These are phyloP conservation scores for Chaetophractus vellerosus DNA, from an alignment of 2,797 vertebrate species.

Conservation along the genomic window DNA sequence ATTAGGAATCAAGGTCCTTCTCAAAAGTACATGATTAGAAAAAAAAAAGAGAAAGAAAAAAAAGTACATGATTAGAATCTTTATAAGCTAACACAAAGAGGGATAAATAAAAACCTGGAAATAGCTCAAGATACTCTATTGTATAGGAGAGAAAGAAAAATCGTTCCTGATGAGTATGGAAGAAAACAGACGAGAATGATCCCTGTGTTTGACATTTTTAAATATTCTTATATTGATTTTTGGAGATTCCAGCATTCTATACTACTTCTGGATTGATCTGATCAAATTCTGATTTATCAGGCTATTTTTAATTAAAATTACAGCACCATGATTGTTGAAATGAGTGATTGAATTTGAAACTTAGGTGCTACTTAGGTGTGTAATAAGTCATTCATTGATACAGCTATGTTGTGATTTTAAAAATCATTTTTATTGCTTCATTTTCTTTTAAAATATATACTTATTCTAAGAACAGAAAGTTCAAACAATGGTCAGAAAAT, in stretches of 20 bases:
- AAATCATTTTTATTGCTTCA: conserved; percentile 71
- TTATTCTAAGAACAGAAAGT: not conserved
- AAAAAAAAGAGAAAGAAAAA: conserved; percentile 8
- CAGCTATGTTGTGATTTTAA: conserved; percentile 68
- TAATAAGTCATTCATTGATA: conserved; percentile 82
- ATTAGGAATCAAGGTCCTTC: conserved; percentile 70
- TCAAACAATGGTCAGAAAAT: conserved; percentile 43
- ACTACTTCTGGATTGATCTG: conserved; percentile 83
- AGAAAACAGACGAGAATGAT: conserved; percentile 88
- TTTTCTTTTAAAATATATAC: conserved; percentile 78
- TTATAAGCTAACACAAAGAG: conserved; percentile 41
- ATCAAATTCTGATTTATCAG: conserved; percentile 91
- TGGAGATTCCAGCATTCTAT: conserved; percentile 89
- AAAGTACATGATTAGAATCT: conserved; percentile 68
- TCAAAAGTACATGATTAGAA: conserved; percentile 62
- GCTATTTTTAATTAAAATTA: conserved; percentile 90
- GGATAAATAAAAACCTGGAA: conserved; percentile 74
- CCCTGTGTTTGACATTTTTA: conserved; percentile 90
- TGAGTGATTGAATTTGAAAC: conserved; percentile 88
- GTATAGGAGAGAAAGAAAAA: conserved; percentile 80
- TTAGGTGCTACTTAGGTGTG: conserved; percentile 86
- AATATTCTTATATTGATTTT: conserved; percentile 91
- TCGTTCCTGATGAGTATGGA: conserved; percentile 82
- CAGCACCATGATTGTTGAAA: conserved; percentile 88
- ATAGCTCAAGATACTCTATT: conserved; percentile 79